Base-by-base conservation (phyloP, 2,797 vertebrate species). In the Chaenodraco wilsoni region DNA sequence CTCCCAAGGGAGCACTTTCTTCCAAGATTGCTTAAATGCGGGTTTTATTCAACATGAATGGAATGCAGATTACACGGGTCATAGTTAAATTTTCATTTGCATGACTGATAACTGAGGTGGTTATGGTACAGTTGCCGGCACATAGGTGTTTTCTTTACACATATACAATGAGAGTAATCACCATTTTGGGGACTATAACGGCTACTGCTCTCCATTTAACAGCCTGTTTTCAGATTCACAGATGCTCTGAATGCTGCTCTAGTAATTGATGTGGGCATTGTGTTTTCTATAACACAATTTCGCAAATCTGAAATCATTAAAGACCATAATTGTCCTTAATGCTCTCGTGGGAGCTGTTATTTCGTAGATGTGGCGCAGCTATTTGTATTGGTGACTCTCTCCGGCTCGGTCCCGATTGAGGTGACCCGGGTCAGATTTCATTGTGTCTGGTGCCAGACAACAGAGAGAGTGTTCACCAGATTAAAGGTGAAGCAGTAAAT, bases 271-370 rank as follows among this genome's bases (percentile, higher is more conserved):
- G 44, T 15, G 55, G 48, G 74, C 62, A 63, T 71, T 81, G 74
- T 77, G 54, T 79, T 7, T 83, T 84, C 81, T 77, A 70, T 85
- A 68, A 69, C 61, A 65, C 74, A 61, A 69, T 74, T 81, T 67
- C 56, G 83, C 81, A 82, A 85, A 92, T 87, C 84, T 80, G 72
- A 89, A 91, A 84, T 78, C 77, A 72, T 89, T 87, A 88, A 85
- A 86, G 49, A 48, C 50, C 46, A 50, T 78, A 84, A 89, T 79
- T 81, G 50, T 64, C 60, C 73, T 60, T 65, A 80, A 76, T 45
- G 72, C 72, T 69, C 76, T 44, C 40, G 3, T 6, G 75, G 67
- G 87, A 65, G 55, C 59, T 59, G 8, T 84, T 73, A 69, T 71
- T 74, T 59, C 1, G 9, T 12, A 2, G 33, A 68, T 51, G 78